Base-by-base conservation (phyloP, 2,888 invertebrate genomes). In the Phaedon cochleariae region DNA sequence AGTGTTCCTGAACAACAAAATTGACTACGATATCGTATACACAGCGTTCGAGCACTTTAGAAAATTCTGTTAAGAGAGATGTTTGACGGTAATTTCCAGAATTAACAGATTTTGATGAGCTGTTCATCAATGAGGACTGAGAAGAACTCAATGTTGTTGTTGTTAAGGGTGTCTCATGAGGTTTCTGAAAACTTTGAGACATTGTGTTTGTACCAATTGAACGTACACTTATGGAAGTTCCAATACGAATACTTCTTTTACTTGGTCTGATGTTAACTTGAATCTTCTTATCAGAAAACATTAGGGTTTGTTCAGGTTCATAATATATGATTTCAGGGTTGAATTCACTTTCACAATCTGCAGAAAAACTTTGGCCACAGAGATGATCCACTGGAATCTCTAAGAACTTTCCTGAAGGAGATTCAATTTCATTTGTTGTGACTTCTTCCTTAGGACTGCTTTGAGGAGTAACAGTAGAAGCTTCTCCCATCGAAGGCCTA, bases 141-240 rank as follows among this genome's bases (percentile, higher is more conserved):
- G 46, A 46, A 46, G 46, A 17, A 46, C 46, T 51, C 22, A 21
- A 51, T 21, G 22, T 51, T 22, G 29, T 22, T 22, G 17, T 22
- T n/a, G 51, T 1, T 10, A 6, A 6, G 26, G 9, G 41, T 15
- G 41, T 15, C 22, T 21, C 10, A 15, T 51, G 10, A 1, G 7
- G 4, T 22, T 51, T 1, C n/a, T 2, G 2, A 7, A 20, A 46
- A 46, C 10, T 20, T 5, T 17, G 17, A 1, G 7, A 17, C 12
- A 10, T 22, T 1, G 22, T 22, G 22, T 51, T 51, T 10, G 22
- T 51, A 17, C 51, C n/a, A 26, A 12, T 15, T 22, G 51, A 22
- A 51, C 51, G 51, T 51, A 51, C 51, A 26, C 18, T 7, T 51
- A 51, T 51, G n/a, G 26, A 29, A 51, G 51, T 51, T 22, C 51